phyloP scores from a whole-genome alignment of 2,888 invertebrate species.

The Sycophila texana region DNA sequence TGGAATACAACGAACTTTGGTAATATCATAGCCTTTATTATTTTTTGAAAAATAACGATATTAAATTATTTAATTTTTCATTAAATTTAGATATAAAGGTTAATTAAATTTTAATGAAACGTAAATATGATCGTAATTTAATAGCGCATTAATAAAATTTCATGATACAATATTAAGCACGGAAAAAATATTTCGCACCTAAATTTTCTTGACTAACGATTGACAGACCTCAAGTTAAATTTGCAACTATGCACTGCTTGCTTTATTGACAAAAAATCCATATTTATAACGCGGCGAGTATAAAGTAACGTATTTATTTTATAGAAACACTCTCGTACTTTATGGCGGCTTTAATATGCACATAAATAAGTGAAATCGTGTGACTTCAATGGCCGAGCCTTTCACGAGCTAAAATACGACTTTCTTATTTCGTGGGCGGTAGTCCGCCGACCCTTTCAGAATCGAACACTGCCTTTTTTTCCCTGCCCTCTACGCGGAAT shows the following conservation, averaged over 20 bases:
- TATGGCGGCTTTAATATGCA: constrained; percentile 23
- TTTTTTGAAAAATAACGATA: too few relatives aligned
- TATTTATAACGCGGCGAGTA: not conserved
- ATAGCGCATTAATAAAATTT: not conserved
- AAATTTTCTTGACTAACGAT: too few relatives aligned
- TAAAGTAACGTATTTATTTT: constrained; percentile 21
- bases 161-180: too few relatives aligned
- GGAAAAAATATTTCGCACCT: too few relatives aligned
- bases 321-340: constrained; percentile 14
- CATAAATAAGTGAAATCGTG: constrained; percentile 32
- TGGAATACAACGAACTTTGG: too few relatives aligned
- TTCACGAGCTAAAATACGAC: constrained; percentile 34
- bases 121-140: not conserved
- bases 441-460: constrained; percentile 23
- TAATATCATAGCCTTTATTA: too few relatives aligned
- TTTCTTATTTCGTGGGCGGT: constrained; percentile 31
- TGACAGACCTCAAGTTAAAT: too few relatives aligned
- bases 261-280: too few relatives aligned
- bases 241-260: too few relatives aligned
- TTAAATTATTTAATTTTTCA: too few relatives aligned
- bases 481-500: not conserved
- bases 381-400: constrained; percentile 18
- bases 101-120: not conserved
- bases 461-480: constrained; percentile 5
- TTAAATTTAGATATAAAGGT: not conserved